Evolutionary conservation across 2,113 vertebrate species (phyloP).

Genomic region (Egretta garzetta): DNA sequence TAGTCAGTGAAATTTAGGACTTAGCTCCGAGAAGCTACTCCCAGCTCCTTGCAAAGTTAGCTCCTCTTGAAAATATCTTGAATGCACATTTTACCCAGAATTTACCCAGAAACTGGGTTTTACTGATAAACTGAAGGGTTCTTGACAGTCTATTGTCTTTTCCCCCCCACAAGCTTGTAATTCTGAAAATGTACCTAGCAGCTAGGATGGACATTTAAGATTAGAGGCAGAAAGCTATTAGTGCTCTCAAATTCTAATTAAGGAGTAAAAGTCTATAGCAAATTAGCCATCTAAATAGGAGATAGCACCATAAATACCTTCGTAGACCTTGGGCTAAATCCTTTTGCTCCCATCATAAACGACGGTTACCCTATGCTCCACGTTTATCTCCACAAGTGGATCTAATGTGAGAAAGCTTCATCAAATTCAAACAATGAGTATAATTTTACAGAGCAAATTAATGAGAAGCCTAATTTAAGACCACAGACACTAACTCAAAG

Average conservation of each 20-base stretch:
- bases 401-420: background rate
- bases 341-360: background rate
- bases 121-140: background rate
- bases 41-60: background rate
- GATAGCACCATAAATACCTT: conserved; percentile 28
- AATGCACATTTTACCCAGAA: background rate
- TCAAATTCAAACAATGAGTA: conserved; percentile 16
- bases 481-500: background rate
- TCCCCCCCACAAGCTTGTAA: background rate
- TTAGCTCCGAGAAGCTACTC: background rate
- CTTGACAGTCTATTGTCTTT: background rate
- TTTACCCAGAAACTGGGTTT: background rate
- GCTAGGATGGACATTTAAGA: background rate
- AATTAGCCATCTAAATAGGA: conserved; percentile 49
- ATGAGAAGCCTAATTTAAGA: conserved; percentile 5
- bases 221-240: conserved; percentile 57
- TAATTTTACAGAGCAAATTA: conserved; percentile 38
- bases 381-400: background rate
- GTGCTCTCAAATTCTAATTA: conserved; percentile 61
- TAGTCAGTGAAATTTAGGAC: background rate
- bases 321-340: conserved; percentile 42
- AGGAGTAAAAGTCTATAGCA: conserved; percentile 61
- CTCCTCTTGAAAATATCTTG: background rate
- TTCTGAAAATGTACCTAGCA: background rate
- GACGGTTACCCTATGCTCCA: background rate